Evolutionary conservation across 64 coral and sea anemone species (phyloP), one percentile per base, ranked within the genome.

Genomic region (Pachyseris speciosa): DNA sequence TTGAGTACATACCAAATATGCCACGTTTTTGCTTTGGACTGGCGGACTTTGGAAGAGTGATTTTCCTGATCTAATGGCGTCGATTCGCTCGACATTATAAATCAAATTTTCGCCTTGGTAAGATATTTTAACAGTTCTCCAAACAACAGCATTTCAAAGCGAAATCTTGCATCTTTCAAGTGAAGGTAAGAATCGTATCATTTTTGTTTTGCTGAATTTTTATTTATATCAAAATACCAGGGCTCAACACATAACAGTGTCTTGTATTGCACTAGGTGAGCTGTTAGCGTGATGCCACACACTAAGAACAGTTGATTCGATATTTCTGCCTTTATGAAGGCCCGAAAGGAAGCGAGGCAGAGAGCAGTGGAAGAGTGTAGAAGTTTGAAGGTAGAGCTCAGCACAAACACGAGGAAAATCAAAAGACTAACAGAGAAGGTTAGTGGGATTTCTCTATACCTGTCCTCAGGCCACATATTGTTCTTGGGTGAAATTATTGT

Each of bases 161-260:
- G 44, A 85, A 67, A 85, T 85, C 67, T 85, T 67, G 47, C 81
- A 67, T 86, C 83, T 86, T 69, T 86, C 41, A 86, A 7, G 48
- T 38, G 2, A 69, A 69, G 83, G 47, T 36, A 86, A 86, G 63
- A 86, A 86, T 86, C 64, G 64, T 86, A 86, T 86, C 43, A 64
- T 48, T 86, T 86, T 86, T 86, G 83, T 69, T 86, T 86, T 86
- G 64, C 83, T 86, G 83, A 86, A 86, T 70, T 86, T 86, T 69
- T 29, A 39, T 40, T 86, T 69, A 86, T 41, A 70, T 86, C 16
- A 67, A 36, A 85, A 85, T 85, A 85, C 81, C 57, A 37, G 81
- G 81, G 34, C 81, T 85, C 42, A 85, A 85, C 81, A 60, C 81
- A n/a, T 66, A 85, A 85, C 81, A 61, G 81, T 43, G 58, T 85